These are phyloP conservation scores for Muricea muricata DNA, from an alignment of 92 coral and sea anemone genomes.

Conservation along the genomic window DNA sequence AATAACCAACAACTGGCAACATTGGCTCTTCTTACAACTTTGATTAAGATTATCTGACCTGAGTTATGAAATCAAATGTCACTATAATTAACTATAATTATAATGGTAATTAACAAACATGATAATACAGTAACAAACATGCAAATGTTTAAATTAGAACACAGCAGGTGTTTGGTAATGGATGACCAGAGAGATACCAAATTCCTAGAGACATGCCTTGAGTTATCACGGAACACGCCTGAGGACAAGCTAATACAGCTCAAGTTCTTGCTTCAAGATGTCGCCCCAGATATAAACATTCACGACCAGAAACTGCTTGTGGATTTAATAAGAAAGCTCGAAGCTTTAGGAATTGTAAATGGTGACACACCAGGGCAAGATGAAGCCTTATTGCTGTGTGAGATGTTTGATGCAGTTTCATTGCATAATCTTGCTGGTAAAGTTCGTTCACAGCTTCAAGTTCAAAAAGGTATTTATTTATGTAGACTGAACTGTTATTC, in stretches of 20 bases:
- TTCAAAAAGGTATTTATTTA: background rate
- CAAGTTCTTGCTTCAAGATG: slow-evolving; percentile 17
- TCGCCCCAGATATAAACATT: background rate
- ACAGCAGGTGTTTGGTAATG: too few species aligned
- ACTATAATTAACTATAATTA: too few species aligned
- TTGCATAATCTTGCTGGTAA: background rate
- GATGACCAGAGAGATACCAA: background rate
- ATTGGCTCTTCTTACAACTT: too few species aligned
- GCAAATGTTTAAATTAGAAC: too few species aligned
- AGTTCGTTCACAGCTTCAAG: background rate
- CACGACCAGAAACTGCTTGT: background rate
- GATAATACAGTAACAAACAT: too few species aligned
- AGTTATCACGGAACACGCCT: background rate
- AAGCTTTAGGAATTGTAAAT: background rate
- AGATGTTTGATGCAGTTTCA: slow-evolving; percentile 15
- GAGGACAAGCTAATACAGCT: background rate
- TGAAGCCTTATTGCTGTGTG: background rate
- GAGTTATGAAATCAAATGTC: too few species aligned
- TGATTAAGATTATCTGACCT: too few species aligned
- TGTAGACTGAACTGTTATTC: too few species aligned
- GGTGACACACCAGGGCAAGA: background rate
- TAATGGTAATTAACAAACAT: too few species aligned
- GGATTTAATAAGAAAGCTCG: background rate
- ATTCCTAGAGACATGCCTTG: background rate
- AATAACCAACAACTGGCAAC: too few species aligned